Percentiles rank a stretch among this genome's conserved stretches.
Conservation (phyloP, 2,797 vertebrate species). For the Gymnothorax javanicus region DNA sequence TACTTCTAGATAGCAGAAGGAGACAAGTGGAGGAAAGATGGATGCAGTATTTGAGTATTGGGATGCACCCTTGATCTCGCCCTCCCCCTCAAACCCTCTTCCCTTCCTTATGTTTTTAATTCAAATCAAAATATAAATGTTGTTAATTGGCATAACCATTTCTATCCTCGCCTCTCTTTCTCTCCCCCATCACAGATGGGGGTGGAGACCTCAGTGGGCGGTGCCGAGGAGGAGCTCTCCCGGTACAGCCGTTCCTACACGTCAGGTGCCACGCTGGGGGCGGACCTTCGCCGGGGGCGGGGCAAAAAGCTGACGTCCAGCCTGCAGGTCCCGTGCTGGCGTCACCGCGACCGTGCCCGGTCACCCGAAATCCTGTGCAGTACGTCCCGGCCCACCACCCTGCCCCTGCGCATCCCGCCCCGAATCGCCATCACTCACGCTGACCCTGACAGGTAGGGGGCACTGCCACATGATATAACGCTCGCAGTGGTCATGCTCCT, state of each 20-base stretch:
- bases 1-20: too few relatives aligned
- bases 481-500: too few relatives aligned
- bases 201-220: conserved; percentile 57
- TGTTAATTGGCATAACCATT: too few relatives aligned
- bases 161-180: not conserved
- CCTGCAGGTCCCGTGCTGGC: conserved; percentile 79
- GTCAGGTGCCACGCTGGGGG: conserved; percentile 74
- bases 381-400: conserved; percentile 73
- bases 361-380: conserved; percentile 71
- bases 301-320: conserved; percentile 75
- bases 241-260: conserved; percentile 77
- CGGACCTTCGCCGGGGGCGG: conserved; percentile 73
- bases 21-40: too few relatives aligned
- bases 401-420: conserved; percentile 77
- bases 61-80: not conserved
- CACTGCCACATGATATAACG: not conserved
- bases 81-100: not conserved
- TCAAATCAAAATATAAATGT: too few relatives aligned
- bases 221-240: conserved; percentile 69
- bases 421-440: conserved; percentile 81
- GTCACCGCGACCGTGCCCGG: conserved; percentile 71
- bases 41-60: too few relatives aligned
- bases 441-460: conserved; percentile 72
- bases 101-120: not conserved
- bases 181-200: conserved; percentile 47